Evolutionary conservation across 2,888 invertebrate species (phyloP).

Genomic region (Drosophila putrida): DNA sequence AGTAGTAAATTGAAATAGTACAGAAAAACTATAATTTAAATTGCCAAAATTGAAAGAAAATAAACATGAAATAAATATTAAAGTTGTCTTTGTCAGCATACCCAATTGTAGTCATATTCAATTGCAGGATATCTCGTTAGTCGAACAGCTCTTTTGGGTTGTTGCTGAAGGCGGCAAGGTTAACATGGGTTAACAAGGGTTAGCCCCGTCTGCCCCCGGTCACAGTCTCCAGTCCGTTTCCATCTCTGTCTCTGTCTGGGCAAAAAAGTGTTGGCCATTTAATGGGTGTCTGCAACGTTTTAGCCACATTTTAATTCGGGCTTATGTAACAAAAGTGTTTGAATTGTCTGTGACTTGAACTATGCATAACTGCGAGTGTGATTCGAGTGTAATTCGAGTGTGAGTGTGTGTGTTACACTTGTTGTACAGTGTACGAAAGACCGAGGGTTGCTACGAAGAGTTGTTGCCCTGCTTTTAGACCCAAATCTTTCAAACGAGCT

Average conservation of each 20-base stretch:
- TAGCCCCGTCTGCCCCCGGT: background rate
- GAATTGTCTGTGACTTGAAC: constrained; percentile 17
- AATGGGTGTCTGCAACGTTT: constrained; percentile 13
- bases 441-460: constrained; percentile 1
- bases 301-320: constrained; percentile 22
- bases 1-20: no score
- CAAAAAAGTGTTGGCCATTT: constrained; percentile 21
- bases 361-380: constrained; percentile 30
- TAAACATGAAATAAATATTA: no score
- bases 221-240: background rate
- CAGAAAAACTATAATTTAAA: background rate
- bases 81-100: no score
- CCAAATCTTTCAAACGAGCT: constrained; percentile 31
- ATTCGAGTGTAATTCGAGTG: constrained; percentile 2
- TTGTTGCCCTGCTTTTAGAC: background rate
- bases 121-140: constrained; percentile 2
- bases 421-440: no score
- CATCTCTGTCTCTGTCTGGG: background rate
- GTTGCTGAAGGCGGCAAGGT: background rate
- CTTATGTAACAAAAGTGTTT: constrained; percentile 38
- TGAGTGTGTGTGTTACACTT: no score
- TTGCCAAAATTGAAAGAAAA: no score
- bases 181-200: constrained; percentile 16
- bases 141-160: background rate
- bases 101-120: background rate